Evolutionary conservation across 1,140 invertebrate species (phyloP).

Genomic region (Rhagoletis zephyria): DNA sequence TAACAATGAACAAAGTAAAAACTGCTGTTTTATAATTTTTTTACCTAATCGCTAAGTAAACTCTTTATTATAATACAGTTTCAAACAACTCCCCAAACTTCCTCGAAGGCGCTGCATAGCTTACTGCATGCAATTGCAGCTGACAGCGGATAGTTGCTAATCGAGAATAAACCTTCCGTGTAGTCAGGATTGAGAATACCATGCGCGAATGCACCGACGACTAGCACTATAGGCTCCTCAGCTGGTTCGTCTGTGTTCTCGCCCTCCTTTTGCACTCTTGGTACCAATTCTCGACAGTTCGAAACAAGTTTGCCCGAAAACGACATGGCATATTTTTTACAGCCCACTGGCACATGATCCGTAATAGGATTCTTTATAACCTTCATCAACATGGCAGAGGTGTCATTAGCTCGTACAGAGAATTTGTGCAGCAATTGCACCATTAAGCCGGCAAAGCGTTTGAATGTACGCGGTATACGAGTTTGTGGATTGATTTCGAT

Average conservation of each 20-base stretch:
- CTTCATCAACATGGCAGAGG: slow-evolving; percentile 92
- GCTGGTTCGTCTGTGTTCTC: slow-evolving; percentile 12
- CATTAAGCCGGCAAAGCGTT: slow-evolving; percentile 98
- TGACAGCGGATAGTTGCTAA: slow-evolving; percentile 96
- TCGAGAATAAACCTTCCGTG: slow-evolving; percentile 90
- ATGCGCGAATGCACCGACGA: slow-evolving; percentile 97
- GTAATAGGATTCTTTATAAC: slow-evolving; percentile 98
- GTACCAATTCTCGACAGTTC: slow-evolving; percentile 87
- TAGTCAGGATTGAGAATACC: slow-evolving; percentile 94
- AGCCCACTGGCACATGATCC: slow-evolving; percentile 95
- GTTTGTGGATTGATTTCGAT: slow-evolving; percentile 99
- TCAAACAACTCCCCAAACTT: slow-evolving; percentile 91
- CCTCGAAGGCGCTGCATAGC: slow-evolving; percentile 97
- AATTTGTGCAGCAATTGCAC: slow-evolving; percentile 97
- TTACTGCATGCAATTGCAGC: slow-evolving; percentile 96
- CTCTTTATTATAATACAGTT: neutral
- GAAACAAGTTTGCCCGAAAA: slow-evolving; percentile 87
- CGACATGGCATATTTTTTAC: slow-evolving; percentile 91
- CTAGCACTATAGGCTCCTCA: slow-evolving; percentile 86
- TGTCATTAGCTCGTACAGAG: slow-evolving; percentile 90
- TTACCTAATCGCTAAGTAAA: slow-evolving; percentile 36
- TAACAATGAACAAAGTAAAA: slow-evolving; percentile 28
- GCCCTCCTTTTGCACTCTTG: slow-evolving; percentile 67
- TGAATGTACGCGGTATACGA: slow-evolving; percentile 97
- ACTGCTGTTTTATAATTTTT: slow-evolving; percentile 32